Conservation (phyloP, 2,113 vertebrate species). For the Daboia siamensis region DNA sequence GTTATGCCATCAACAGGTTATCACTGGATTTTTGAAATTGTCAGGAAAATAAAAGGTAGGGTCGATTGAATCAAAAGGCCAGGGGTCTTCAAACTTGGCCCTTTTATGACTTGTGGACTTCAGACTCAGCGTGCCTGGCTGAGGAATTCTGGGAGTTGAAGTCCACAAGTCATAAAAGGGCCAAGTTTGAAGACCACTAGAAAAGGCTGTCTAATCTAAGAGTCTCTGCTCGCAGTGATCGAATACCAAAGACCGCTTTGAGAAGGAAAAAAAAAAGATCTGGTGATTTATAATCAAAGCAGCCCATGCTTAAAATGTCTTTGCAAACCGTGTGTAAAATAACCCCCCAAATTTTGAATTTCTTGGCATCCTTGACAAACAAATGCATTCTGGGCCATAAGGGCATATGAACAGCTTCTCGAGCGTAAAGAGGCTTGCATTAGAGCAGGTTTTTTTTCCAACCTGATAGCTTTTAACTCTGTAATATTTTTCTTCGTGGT, state of each 20-base stretch:
- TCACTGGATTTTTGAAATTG: background rate
- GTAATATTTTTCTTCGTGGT: background rate
- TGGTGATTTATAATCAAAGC: conserved; percentile 23
- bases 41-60: background rate
- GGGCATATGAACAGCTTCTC: background rate
- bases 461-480: background rate
- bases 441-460: background rate
- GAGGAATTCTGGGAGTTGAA: too few relatives aligned
- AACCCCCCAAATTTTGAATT: too few relatives aligned
- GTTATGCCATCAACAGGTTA: background rate
- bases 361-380: background rate
- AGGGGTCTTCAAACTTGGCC: too few relatives aligned
- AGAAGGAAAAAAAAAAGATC: background rate
- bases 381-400: background rate
- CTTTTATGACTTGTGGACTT: too few relatives aligned
- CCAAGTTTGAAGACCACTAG: too few relatives aligned
- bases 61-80: background rate
- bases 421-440: background rate
- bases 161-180: too few relatives aligned
- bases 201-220: background rate
- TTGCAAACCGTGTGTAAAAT: background rate
- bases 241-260: background rate
- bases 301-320: background rate
- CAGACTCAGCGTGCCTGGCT: too few relatives aligned
- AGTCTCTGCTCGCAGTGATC: background rate